Conservation (phyloP, 2,113 vertebrate genomes). For the Herpetotheres cachinnans region DNA sequence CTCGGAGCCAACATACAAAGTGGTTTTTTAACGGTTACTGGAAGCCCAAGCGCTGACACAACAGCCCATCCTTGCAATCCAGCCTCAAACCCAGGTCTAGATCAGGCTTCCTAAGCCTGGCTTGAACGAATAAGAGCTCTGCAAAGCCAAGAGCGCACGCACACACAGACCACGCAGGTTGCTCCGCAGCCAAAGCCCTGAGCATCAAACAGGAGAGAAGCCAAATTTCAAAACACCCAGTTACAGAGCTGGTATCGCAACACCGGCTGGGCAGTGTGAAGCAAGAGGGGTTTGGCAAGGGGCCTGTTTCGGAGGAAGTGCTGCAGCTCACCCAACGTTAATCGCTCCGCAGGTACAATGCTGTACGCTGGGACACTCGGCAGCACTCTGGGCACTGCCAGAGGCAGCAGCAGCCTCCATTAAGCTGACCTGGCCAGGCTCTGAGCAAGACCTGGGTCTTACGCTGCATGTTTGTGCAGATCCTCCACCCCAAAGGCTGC, state of each 20-base stretch:
- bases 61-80: not conserved
- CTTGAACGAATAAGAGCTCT: not conserved
- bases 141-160: not conserved
- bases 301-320: not conserved
- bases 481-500: not conserved
- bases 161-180: not conserved
- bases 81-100: not conserved
- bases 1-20: not conserved
- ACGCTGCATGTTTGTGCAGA: rapidly evolving
- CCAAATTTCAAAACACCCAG: not conserved
- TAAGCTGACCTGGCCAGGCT: not conserved
- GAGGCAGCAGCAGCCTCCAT: not conserved
- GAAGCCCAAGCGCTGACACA: not conserved
- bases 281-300: not conserved
- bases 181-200: not conserved
- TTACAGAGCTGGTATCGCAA: not conserved
- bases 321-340: not conserved
- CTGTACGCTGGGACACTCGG: rapidly evolving
- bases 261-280: not conserved
- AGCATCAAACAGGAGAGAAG: not conserved
- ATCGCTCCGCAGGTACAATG: not conserved
- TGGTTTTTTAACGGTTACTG: not conserved
- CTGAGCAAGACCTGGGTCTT: not conserved
- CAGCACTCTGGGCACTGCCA: rapidly evolving
- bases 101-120: not conserved